Base-by-base conservation (phyloP, 2,888 invertebrate genomes). In the Conops quadrifasciatus region DNA sequence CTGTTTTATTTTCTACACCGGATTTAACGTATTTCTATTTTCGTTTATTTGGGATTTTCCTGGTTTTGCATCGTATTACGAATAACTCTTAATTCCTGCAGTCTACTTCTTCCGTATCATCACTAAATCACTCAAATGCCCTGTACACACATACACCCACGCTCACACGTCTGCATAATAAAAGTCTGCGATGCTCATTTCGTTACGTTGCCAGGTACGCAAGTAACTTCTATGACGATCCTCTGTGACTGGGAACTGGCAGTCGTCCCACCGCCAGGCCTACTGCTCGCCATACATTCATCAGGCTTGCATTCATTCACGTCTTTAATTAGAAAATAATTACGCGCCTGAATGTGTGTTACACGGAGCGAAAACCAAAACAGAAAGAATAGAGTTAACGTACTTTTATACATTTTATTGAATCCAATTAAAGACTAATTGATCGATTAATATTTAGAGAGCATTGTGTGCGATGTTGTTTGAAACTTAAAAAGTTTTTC, bases 271-370 rank as follows among this genome's bases (percentile, higher is more conserved):
- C n/a, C n/a, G n/a, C n/a, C n/a, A n/a, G n/a, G n/a, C 36, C 36
- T 7, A 13, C 24, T 28, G n/a, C 49, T 19, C 19, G n/a, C 58
- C 2, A 2, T 24, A 26, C 64, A 47, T 49, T 47, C 47, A 64
- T 24, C n/a, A 43, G 51, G 15, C 28, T 67, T 45, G 67, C 70
- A 70, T 64, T 51, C 65, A 70, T 51, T 60, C 66, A 80, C 77
- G 83, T 83, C 82, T 83, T 83, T 82, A 83, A 83, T 82, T 82
- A 83, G 82, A 82, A 83, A 83, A 83, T 82, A 82, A 82, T 83
- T 82, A 80, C 80, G 70, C 60, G 45, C 68, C 4, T 21, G 16
- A 21, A 13, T 24, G 21, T 13, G 21, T 19, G 24, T 1, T 63
- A 63, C 63, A 63, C 47, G 13, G 24, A 26, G 16, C n/a, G 21